phyloP scores from a whole-genome alignment of 2,888 invertebrate species.

The Sicus ferrugineus region DNA sequence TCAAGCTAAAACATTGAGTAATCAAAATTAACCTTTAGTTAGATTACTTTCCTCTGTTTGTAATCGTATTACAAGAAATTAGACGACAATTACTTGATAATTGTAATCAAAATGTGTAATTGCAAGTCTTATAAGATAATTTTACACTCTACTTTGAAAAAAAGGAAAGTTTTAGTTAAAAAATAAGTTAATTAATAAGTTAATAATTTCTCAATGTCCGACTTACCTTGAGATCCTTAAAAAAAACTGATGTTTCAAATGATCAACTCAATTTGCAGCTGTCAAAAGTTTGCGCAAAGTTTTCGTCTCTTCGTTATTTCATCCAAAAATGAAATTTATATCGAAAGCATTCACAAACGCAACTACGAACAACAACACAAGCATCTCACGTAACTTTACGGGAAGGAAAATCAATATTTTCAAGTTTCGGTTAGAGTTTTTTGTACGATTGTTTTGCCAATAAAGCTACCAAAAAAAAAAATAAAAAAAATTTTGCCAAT shows the following conservation, averaged over 20 bases:
- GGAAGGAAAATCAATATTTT: slow-evolving; percentile 8
- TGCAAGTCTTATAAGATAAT: too few relatives aligned
- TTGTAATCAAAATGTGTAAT: too few relatives aligned
- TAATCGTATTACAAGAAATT: too few relatives aligned
- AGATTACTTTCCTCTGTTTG: too few relatives aligned
- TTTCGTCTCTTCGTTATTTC: slow-evolving; percentile 1
- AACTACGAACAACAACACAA: slow-evolving; percentile 34
- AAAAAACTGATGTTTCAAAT: too few relatives aligned
- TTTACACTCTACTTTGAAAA: too few relatives aligned
- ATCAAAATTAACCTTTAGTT: too few relatives aligned
- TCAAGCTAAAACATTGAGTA: too few relatives aligned
- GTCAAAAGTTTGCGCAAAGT: not conserved
- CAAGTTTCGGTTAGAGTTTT: not conserved
- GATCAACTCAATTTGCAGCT: not conserved
- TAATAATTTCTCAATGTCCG: not conserved
- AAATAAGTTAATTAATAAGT: not conserved
- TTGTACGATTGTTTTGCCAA: not conserved
- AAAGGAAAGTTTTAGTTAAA: not conserved
- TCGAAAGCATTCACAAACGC: slow-evolving; percentile 36
- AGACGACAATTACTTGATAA: too few relatives aligned
- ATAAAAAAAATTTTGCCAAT: too few relatives aligned
- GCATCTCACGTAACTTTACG: slow-evolving; percentile 15
- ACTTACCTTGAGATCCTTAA: not conserved
- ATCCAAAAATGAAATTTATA: slow-evolving; percentile 35
- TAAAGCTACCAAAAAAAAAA: too few relatives aligned